These are phyloP conservation scores for Lasioglossum malachurum DNA, from an alignment of 2,888 invertebrate genomes.

Conservation along the genomic window DNA sequence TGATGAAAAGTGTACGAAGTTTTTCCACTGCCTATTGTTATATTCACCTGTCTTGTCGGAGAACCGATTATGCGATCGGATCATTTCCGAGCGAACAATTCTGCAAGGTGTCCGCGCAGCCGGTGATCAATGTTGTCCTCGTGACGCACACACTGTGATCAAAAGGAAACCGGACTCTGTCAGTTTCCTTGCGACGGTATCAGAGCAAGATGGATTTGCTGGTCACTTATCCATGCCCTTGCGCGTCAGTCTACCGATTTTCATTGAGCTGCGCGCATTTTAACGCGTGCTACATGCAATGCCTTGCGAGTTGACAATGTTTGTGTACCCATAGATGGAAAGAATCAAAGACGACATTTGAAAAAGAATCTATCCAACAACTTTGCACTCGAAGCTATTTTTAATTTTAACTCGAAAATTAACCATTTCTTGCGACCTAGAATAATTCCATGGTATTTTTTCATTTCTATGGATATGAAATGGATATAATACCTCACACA, in stretches of 20 bases:
- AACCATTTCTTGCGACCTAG: too few relatives aligned
- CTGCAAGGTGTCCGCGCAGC: background rate
- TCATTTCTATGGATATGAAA: too few relatives aligned
- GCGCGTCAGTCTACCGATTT: background rate
- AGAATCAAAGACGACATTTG: background rate
- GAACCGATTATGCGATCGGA: background rate
- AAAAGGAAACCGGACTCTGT: background rate
- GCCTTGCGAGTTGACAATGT: too few relatives aligned
- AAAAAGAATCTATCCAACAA: background rate
- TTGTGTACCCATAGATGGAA: background rate
- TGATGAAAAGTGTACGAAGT: constrained; percentile 6
- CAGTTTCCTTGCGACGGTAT: background rate
- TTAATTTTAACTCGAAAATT: too few relatives aligned
- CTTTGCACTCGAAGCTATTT: too few relatives aligned
- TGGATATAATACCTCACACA: too few relatives aligned
- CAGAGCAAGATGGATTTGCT: background rate
- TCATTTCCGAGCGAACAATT: constrained; percentile 2
- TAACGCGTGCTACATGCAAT: too few relatives aligned
- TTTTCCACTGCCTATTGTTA: background rate
- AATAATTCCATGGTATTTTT: too few relatives aligned
- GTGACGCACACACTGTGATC: background rate
- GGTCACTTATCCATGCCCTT: background rate
- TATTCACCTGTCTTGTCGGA: constrained; percentile 6
- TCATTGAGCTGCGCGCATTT: background rate
- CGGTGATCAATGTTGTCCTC: background rate